These are phyloP conservation scores for Trypoxylon attenuatum DNA, from an alignment of 2,888 invertebrate genomes.

Conservation along the genomic window DNA sequence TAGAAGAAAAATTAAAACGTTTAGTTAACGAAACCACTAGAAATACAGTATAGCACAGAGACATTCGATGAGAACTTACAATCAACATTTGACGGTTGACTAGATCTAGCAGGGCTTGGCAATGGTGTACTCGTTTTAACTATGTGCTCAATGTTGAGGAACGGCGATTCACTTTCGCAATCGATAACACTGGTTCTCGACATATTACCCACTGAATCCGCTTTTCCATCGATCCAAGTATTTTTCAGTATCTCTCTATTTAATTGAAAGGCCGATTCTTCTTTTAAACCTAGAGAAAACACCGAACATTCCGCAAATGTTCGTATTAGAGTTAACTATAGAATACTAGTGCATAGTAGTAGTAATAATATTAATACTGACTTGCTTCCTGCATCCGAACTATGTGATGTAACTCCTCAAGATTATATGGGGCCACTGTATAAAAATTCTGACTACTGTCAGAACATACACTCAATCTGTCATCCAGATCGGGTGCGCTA, in stretches of 20 bases:
- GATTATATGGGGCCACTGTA: constrained; percentile 59
- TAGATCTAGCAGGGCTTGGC: constrained; percentile 58
- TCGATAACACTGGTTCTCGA: constrained; percentile 47
- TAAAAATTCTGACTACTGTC: constrained; percentile 67
- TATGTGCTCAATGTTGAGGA: constrained; percentile 42
- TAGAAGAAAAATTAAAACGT: neutral
- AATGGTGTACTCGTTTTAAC: constrained; percentile 69
- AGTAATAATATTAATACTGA: constrained; percentile 36
- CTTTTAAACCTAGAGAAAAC: constrained; percentile 47
- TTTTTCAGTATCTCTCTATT: constrained; percentile 57
- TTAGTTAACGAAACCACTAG: no score
- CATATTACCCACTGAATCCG: constrained; percentile 68
- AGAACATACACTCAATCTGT: constrained; percentile 68
- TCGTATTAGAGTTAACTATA: neutral
- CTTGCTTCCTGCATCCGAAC: constrained; percentile 65
- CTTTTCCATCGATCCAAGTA: constrained; percentile 58
- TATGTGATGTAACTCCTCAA: constrained; percentile 61
- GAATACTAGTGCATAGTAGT: neutral
- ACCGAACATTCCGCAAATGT: neutral
- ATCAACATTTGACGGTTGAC: constrained; percentile 51
- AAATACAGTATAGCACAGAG: no score
- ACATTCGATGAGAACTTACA: constrained; percentile 43
- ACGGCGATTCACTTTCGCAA: constrained; percentile 40
- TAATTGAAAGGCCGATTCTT: constrained; percentile 51
- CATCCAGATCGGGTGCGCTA: constrained; percentile 71